Percentiles rank a stretch among this genome's conserved stretches.
Evolutionary conservation across 2,797 vertebrate genomes (phyloP).

Genomic region (Micrastur ruficollis): DNA sequence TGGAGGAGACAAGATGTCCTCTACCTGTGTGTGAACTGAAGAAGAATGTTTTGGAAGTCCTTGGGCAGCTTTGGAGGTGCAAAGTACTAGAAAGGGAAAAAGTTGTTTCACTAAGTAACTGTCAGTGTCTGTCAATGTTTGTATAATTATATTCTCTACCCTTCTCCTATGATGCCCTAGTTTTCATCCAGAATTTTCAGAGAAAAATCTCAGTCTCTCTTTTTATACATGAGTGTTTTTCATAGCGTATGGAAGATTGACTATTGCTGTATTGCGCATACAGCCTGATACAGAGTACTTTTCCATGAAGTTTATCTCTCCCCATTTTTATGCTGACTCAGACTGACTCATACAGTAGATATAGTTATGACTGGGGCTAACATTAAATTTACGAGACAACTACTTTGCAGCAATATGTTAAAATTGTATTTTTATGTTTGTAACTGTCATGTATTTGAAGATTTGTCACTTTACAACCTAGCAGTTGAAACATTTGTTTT

Average conservation of each 20-base stretch:
- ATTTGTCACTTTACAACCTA: not conserved
- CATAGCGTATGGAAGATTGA: not conserved
- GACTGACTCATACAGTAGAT: not conserved
- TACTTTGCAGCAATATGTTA: not conserved
- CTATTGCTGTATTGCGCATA: not conserved
- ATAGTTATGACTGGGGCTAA: not conserved
- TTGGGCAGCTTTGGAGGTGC: not conserved
- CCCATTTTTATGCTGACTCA: not conserved
- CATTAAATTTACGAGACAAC: not conserved
- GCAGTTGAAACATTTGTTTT: not conserved
- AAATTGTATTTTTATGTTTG: not conserved
- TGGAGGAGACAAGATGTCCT: not conserved
- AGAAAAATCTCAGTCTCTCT: not conserved
- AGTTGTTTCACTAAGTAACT: not conserved
- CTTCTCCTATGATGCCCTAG: not conserved
- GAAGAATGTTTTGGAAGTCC: not conserved
- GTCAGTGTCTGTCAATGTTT: not conserved
- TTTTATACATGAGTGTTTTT: not conserved
- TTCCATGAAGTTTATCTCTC: not conserved
- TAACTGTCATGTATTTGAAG: conserved; percentile 2
- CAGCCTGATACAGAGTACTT: not conserved
- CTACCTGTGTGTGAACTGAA: not conserved
- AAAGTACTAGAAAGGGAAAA: not conserved
- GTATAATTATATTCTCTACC: not conserved
- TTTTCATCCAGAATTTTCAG: not conserved